These are phyloP conservation scores for Euleptes europaea DNA, from an alignment of 2,113 vertebrate genomes.

Conservation along the genomic window DNA sequence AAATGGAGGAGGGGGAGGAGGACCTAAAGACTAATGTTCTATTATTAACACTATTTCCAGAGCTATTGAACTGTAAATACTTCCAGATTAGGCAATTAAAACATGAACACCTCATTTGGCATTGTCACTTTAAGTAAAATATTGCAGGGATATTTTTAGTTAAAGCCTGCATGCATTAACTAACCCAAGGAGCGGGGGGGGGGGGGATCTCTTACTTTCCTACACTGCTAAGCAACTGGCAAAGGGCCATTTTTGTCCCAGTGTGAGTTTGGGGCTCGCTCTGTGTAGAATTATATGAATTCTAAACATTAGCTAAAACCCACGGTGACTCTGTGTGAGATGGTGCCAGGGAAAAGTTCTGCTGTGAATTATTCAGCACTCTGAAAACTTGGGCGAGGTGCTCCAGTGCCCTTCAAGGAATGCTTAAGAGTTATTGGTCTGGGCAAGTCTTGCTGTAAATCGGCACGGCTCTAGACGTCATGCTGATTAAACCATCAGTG, in stretches of 20 bases:
- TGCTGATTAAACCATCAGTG: background rate
- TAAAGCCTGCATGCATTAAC: constrained; percentile 15
- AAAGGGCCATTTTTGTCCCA: background rate
- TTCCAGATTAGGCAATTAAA: constrained; percentile 33
- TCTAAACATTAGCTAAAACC: background rate
- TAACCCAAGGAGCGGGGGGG: background rate
- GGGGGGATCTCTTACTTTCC: background rate
- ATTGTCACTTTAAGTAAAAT: constrained; percentile 41
- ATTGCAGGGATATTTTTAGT: constrained; percentile 22
- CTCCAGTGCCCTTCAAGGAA: background rate
- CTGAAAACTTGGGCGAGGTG: background rate
- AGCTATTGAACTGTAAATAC: constrained; percentile 52
- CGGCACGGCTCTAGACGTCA: background rate
- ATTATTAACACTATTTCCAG: constrained; percentile 46
- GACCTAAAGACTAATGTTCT: constrained; percentile 47
- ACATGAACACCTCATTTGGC: constrained; percentile 33
- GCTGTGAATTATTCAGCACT: background rate
- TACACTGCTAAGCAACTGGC: background rate
- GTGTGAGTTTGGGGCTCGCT: background rate
- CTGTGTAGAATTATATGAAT: background rate
- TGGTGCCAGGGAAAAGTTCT: background rate
- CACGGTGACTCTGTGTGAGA: background rate
- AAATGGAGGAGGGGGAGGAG: constrained; percentile 4
- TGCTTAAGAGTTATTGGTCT: background rate
- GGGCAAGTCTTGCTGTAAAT: background rate